Percentiles rank a stretch among this genome's conserved stretches.
Evolutionary conservation across 2,113 vertebrate genomes (phyloP).

Genomic region (Chlamydotis undulata): DNA sequence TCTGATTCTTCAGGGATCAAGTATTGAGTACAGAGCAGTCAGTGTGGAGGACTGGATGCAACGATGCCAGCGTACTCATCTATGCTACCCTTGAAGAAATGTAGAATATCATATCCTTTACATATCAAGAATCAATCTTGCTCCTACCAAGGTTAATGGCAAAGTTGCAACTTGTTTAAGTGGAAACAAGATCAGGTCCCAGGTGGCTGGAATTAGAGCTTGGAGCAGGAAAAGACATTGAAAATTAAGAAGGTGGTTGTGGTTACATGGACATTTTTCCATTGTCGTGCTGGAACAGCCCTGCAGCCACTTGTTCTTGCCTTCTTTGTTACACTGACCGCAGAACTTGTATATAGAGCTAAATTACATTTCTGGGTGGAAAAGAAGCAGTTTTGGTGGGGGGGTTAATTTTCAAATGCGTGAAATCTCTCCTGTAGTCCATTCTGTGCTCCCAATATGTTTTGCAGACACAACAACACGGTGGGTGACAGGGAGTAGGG

Average conservation of each 20-base stretch:
- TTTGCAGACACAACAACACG: not conserved
- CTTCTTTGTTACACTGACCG: not conserved
- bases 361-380: not conserved
- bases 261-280: not conserved
- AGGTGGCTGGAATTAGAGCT: not conserved
- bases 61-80: not conserved
- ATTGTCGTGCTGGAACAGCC: not conserved
- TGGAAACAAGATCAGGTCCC: constrained; percentile 25
- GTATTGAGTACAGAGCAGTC: not conserved
- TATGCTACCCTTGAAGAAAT: not conserved
- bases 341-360: not conserved
- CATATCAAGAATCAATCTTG: not conserved
- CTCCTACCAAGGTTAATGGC: constrained; percentile 46
- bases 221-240: constrained; percentile 42
- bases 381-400: not conserved
- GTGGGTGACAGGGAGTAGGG: not conserved
- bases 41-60: not conserved
- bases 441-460: not conserved
- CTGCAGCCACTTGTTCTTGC: not conserved
- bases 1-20: not conserved
- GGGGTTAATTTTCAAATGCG: not conserved
- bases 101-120: not conserved
- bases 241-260: constrained; percentile 27
- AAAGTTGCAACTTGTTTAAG: constrained; percentile 17
- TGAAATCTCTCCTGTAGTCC: not conserved